Evolutionary conservation across 2,888 invertebrate genomes (phyloP).

Genomic region (Drosophila multiciliata): DNA sequence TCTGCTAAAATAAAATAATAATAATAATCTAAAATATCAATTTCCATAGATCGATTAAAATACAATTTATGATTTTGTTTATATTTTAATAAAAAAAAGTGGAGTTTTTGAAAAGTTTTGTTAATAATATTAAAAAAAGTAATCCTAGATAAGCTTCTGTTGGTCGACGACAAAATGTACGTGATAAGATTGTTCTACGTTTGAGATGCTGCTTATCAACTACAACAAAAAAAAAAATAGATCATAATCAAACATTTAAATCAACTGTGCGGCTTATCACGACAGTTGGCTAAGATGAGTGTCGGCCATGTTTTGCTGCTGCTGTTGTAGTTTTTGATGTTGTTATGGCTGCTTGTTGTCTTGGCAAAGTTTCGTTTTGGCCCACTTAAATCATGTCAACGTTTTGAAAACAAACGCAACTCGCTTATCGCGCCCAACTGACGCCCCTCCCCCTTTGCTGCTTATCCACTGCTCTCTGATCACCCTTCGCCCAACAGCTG

Average conservation of each 20-base stretch:
- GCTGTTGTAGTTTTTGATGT: slow-evolving; percentile 12
- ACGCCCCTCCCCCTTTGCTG: slow-evolving; percentile 15
- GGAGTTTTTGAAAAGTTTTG: background rate
- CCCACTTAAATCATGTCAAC: slow-evolving; percentile 62
- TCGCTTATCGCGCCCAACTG: slow-evolving; percentile 48
- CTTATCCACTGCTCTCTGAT: background rate
- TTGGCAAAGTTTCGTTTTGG: slow-evolving; percentile 40
- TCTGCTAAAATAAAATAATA: too few species aligned
- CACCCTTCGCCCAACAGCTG: background rate
- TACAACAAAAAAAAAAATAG: slow-evolving; percentile 4
- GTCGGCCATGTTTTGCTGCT: slow-evolving; percentile 36
- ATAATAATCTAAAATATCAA: background rate
- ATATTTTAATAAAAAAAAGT: background rate
- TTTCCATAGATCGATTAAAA: background rate
- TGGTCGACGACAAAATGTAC: background rate
- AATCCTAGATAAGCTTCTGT: background rate
- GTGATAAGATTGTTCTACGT: background rate
- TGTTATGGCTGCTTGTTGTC: slow-evolving; percentile 20
- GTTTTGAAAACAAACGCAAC: slow-evolving; percentile 58
- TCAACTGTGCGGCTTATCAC: slow-evolving; percentile 49
- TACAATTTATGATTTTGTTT: background rate
- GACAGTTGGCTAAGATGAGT: slow-evolving; percentile 46
- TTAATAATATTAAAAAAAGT: background rate
- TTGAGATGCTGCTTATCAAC: slow-evolving; percentile 25
- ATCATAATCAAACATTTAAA: slow-evolving; percentile 44